Evolutionary conservation across 2,888 invertebrate genomes (phyloP).

Genomic region (Drosophila paramelanica): DNA sequence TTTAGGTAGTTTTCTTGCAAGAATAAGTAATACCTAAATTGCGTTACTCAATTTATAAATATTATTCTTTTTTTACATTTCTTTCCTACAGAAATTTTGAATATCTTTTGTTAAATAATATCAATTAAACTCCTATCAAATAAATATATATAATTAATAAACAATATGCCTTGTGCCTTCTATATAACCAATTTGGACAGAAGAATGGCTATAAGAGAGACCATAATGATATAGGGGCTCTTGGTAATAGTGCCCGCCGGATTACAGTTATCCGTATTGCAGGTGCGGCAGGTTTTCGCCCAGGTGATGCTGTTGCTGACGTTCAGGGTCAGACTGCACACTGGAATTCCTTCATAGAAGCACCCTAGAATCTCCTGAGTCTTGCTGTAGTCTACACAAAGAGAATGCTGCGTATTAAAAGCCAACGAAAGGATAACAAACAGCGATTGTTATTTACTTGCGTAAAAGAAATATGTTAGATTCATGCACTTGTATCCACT

Average conservation of each 20-base stretch:
- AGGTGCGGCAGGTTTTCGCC: slow-evolving; percentile 5
- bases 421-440: background rate
- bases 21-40: no score
- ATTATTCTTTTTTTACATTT: no score
- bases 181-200: slow-evolving; percentile 30
- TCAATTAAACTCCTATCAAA: no score
- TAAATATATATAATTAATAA: no score
- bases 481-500: background rate
- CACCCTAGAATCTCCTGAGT: slow-evolving; percentile 38
- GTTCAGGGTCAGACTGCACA: slow-evolving; percentile 31
- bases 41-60: no score
- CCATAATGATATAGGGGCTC: slow-evolving; percentile 44
- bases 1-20: no score
- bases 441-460: slow-evolving; percentile 20
- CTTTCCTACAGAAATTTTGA: no score
- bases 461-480: slow-evolving; percentile 2
- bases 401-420: background rate
- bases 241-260: slow-evolving; percentile 54
- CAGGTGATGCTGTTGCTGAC: slow-evolving; percentile 9
- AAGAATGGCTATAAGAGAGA: slow-evolving; percentile 29
- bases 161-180: no score
- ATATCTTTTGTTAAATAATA: no score
- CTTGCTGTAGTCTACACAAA: slow-evolving; percentile 14
- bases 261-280: slow-evolving; percentile 42
- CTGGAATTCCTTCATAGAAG: slow-evolving; percentile 9